These are phyloP conservation scores for Papilio gigon DNA, from an alignment of 2,888 invertebrate genomes.

Conservation along the genomic window DNA sequence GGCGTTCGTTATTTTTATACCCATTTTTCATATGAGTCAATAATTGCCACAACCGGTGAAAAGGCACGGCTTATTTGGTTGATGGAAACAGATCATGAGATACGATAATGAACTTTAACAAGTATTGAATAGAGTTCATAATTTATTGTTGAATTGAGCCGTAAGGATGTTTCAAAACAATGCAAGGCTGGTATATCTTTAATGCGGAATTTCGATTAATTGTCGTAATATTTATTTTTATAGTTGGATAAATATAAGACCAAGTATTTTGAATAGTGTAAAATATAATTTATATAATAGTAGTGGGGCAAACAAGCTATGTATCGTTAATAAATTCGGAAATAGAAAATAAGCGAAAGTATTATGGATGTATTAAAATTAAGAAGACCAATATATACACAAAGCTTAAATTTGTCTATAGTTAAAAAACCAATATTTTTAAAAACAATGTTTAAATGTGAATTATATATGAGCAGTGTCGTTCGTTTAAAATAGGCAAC, in stretches of 20 bases:
- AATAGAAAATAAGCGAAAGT: no score
- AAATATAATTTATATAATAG: no score
- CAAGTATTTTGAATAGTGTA: no score
- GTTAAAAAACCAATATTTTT: no score
- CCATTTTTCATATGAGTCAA: slow-evolving; percentile 28
- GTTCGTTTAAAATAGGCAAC: no score
- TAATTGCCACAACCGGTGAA: slow-evolving; percentile 26
- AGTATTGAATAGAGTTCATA: neutral
- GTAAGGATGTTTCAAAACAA: slow-evolving; percentile 28
- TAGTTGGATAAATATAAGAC: neutral
- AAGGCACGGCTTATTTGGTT: slow-evolving; percentile 38
- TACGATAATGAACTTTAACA: slow-evolving; percentile 24
- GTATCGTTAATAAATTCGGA: no score
- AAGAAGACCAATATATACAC: no score
- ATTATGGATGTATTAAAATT: no score
- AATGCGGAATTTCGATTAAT: slow-evolving; percentile 33
- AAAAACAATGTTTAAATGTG: no score
- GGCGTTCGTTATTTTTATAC: slow-evolving; percentile 26
- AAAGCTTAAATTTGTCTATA: no score
- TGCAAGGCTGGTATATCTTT: slow-evolving; percentile 34
- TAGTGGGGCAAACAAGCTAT: no score
- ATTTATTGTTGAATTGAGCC: neutral
- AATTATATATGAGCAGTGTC: no score
- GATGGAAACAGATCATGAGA: slow-evolving; percentile 32
- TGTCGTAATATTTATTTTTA: slow-evolving; percentile 27